These are phyloP conservation scores for Papilio xuthus DNA, from an alignment of 1,140 invertebrate species.

Conservation along the genomic window DNA sequence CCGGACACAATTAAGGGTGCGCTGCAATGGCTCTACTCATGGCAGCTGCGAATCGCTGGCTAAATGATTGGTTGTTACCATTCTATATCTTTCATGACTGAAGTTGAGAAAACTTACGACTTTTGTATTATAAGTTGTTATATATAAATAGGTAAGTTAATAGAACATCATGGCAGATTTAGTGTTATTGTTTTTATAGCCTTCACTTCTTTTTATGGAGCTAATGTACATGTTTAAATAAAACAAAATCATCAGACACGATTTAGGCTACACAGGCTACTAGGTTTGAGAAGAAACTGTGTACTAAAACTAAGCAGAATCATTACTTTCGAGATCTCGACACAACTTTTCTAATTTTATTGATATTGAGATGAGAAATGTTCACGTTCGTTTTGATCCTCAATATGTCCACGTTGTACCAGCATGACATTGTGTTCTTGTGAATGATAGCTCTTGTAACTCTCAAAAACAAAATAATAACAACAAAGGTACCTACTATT, in stretches of 20 bases:
- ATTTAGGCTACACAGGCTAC: too few species aligned
- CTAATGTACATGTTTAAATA: too few species aligned
- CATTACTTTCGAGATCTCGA: too few species aligned
- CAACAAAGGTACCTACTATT: too few species aligned
- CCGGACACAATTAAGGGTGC: slow-evolving; percentile 29
- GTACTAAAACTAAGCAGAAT: too few species aligned
- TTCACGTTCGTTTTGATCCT: background rate
- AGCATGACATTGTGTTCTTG: background rate
- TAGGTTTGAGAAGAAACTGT: too few species aligned
- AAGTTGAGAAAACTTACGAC: background rate
- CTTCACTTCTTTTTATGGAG: too few species aligned
- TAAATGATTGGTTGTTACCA: slow-evolving; percentile 2
- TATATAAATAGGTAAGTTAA: too few species aligned
- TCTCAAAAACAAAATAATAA: too few species aligned
- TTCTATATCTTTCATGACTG: background rate
- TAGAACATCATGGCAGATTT: too few species aligned
- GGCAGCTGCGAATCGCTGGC: slow-evolving; percentile 20
- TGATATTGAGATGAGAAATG: background rate
- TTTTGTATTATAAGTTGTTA: background rate
- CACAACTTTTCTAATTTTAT: background rate
- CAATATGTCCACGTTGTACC: background rate
- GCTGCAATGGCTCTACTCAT: slow-evolving; percentile 34
- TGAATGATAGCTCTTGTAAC: background rate
- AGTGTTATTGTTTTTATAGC: too few species aligned
- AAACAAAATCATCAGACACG: background rate